These are phyloP conservation scores for Leptothorax acervorum DNA, from an alignment of 2,888 invertebrate species.

Conservation along the genomic window DNA sequence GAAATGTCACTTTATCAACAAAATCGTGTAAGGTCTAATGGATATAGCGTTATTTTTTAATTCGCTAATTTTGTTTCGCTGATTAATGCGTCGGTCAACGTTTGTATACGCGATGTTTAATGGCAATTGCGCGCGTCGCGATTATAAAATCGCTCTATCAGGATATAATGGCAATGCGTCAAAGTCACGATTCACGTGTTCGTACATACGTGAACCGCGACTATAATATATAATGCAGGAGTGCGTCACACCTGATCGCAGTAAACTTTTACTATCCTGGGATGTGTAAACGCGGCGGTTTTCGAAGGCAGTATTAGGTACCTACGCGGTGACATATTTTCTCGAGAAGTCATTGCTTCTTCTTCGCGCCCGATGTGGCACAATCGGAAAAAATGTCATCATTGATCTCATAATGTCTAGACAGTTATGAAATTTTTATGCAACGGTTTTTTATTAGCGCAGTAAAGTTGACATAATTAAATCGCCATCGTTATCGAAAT, in stretches of 20 bases:
- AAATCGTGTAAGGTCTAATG: neutral
- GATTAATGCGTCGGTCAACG: neutral
- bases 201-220: neutral
- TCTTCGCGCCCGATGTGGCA: neutral
- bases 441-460: neutral
- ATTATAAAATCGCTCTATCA: conserved; percentile 52
- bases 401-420: neutral
- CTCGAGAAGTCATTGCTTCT: neutral
- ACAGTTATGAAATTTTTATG: neutral
- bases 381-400: neutral
- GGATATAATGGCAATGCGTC: conserved; percentile 27
- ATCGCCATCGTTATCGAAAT: neutral
- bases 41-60: neutral
- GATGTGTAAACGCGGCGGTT: conserved; percentile 23
- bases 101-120: neutral
- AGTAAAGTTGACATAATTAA: neutral
- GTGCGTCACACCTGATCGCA: conserved; percentile 1
- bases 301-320: conserved; percentile 29
- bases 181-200: neutral
- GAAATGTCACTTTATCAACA: neutral
- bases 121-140: conserved; percentile 46
- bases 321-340: neutral
- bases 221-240: neutral
- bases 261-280: conserved; percentile 47
- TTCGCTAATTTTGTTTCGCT: neutral